Evolutionary conservation across 2,797 vertebrate genomes (phyloP).

Genomic region (Sardinella longiceps): DNA sequence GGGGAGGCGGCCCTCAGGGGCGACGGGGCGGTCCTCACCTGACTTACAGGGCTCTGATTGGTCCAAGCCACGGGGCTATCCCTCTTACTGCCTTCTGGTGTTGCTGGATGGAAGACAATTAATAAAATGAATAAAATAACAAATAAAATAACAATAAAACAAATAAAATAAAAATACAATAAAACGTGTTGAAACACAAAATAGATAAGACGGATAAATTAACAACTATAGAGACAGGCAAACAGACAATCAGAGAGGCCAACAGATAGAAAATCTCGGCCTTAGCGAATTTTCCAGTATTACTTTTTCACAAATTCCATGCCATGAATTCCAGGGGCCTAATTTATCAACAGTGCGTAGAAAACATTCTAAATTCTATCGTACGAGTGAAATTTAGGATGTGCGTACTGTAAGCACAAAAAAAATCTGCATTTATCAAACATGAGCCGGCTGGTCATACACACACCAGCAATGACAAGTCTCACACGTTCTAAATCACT

Average conservation of each 20-base stretch:
- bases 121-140: neutral
- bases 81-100: neutral
- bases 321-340: neutral
- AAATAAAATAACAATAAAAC: no score
- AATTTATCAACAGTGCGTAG: no score
- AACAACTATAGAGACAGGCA: neutral
- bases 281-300: no score
- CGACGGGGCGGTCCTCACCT: neutral
- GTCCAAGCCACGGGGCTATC: neutral
- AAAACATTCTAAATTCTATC: no score
- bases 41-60: neutral
- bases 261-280: neutral
- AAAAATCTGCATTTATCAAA: no score
- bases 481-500: no score
- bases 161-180: no score
- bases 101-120: conserved; percentile 37
- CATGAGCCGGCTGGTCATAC: no score
- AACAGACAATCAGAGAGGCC: neutral
- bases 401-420: no score
- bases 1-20: conserved; percentile 34
- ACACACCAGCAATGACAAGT: no score
- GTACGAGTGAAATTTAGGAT: no score
- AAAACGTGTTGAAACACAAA: neutral
- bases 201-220: neutral
- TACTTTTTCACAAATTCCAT: no score